Evolutionary conservation across 2,888 invertebrate species (phyloP), one percentile per base, ranked within the genome.

Genomic region (Drosophila quinaria): DNA sequence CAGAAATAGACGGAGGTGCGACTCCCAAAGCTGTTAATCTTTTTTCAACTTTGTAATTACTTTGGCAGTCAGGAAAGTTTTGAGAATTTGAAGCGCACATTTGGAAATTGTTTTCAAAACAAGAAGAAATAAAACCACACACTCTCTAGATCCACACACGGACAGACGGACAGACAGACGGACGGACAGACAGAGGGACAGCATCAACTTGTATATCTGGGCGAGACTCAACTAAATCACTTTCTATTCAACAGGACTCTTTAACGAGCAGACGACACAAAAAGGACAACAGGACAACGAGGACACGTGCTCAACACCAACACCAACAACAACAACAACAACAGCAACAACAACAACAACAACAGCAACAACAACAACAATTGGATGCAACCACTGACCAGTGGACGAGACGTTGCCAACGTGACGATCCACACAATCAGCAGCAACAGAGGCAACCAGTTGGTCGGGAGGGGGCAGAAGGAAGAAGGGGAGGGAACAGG

Each of bases 21-120:
- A 71, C 54, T 69, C 29, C 31, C 29, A 50, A 59, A 87, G 79
- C 88, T 88, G 84, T 91, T 90, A 91, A 91, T 91, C 90, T 90
- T 87, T 85, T 75, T 65, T 78, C 74, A 86, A 91, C 87, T 91
- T 91, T 91, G 87, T 91, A 91, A 91, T 91, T 91, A 90, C 90
- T 90, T 91, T 90, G 85, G 79, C 81, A 85, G 66, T 46, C 52
- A 79, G 47, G 65, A 75, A 89, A 90, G 75, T 90, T 89, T 81
- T 33, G 15, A 33, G 22, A 35, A 44, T 46, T 65, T 35, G 51
- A 64, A 56, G 37, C 42, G 35, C 73, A 69, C 61, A 78, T 81
- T 70, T 72, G 51, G 78, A 84, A 81, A 82, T 84, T 81, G 71
- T 80, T 70, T 79, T 66, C 33, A 66, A 71, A 66, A 69, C 49